These are phyloP conservation scores for Dendrolimus punctatus DNA, from an alignment of 1,140 invertebrate species.

Conservation along the genomic window DNA sequence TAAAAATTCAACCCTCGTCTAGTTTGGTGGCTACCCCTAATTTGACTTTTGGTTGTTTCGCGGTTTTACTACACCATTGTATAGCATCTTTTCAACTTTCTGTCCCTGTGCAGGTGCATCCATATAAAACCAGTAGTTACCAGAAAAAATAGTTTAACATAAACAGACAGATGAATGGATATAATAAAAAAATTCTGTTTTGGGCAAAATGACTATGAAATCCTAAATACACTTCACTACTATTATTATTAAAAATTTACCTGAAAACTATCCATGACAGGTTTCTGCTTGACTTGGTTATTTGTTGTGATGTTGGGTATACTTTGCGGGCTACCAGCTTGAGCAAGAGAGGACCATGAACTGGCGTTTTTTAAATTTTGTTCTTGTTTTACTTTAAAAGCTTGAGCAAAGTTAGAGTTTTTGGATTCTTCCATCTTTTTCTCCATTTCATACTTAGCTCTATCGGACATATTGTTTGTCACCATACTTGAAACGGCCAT, in stretches of 20 bases:
- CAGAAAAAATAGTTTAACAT: too few species aligned
- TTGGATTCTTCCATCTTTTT: conserved; percentile 62
- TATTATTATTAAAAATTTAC: conserved; percentile 27
- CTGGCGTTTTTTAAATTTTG: conserved; percentile 90
- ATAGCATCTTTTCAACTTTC: background rate
- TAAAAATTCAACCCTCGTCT: too few species aligned
- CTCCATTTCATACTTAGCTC: conserved; percentile 67
- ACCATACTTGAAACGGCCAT: conserved; percentile 70
- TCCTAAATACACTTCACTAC: background rate
- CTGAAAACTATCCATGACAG: conserved; percentile 80
- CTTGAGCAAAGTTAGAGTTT: conserved; percentile 76
- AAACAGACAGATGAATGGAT: background rate
- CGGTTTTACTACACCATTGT: too few species aligned
- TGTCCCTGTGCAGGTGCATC: background rate
- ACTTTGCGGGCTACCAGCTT: conserved; percentile 82
- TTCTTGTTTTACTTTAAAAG: conserved; percentile 79
- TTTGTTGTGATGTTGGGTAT: conserved; percentile 70
- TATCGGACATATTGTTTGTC: conserved; percentile 62
- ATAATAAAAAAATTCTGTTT: conserved; percentile 3
- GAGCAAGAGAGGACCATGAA: conserved; percentile 93
- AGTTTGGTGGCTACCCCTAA: too few species aligned
- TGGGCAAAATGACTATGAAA: conserved; percentile 4
- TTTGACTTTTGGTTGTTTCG: too few species aligned
- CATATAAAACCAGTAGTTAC: too few species aligned
- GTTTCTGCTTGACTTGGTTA: conserved; percentile 76